phyloP scores from a whole-genome alignment of 1,140 invertebrate genomes.

The Drosophila suzukii region DNA sequence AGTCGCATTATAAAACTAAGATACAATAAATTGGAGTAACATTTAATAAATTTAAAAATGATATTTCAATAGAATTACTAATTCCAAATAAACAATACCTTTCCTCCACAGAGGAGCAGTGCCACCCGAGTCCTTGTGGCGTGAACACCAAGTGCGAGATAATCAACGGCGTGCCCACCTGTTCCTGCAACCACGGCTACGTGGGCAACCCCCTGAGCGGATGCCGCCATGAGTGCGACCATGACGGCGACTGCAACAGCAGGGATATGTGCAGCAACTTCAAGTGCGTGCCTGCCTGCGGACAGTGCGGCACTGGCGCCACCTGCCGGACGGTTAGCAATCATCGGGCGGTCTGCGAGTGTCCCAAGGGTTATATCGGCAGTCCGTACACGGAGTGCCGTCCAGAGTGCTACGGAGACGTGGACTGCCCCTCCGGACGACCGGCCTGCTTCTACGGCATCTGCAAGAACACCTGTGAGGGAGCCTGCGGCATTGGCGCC shows the following conservation, averaged over 20 bases:
- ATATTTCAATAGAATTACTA: too few species aligned
- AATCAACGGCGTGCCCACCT: slow-evolving; percentile 90
- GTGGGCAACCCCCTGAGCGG: slow-evolving; percentile 89
- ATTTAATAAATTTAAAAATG: too few species aligned
- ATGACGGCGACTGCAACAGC: slow-evolving; percentile 89
- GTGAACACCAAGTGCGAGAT: slow-evolving; percentile 92
- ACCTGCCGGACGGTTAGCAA: slow-evolving; percentile 90
- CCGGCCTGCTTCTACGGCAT: slow-evolving; percentile 92
- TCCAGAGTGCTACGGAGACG: slow-evolving; percentile 89
- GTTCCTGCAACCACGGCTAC: slow-evolving; percentile 90
- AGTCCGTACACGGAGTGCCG: slow-evolving; percentile 90
- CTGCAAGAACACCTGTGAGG: slow-evolving; percentile 92
- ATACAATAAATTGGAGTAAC: too few species aligned
- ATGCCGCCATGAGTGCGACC: slow-evolving; percentile 90
- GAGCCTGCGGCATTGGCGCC: slow-evolving; percentile 92
- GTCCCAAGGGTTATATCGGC: slow-evolving; percentile 92
- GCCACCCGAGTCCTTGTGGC: slow-evolving; percentile 92
- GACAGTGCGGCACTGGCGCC: slow-evolving; percentile 91
- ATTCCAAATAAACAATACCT: too few species aligned
- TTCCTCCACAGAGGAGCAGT: slow-evolving; percentile 88
- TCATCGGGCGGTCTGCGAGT: slow-evolving; percentile 92
- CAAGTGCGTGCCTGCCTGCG: slow-evolving; percentile 91
- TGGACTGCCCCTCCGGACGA: slow-evolving; percentile 90
- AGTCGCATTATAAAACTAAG: too few species aligned
- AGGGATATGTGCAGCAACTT: slow-evolving; percentile 90